A percentile compares a stretch with the other conserved stretches of the same genome.
These are phyloP conservation scores for Athene noctua DNA, from an alignment of 2,113 vertebrate species.

Conservation along the genomic window DNA sequence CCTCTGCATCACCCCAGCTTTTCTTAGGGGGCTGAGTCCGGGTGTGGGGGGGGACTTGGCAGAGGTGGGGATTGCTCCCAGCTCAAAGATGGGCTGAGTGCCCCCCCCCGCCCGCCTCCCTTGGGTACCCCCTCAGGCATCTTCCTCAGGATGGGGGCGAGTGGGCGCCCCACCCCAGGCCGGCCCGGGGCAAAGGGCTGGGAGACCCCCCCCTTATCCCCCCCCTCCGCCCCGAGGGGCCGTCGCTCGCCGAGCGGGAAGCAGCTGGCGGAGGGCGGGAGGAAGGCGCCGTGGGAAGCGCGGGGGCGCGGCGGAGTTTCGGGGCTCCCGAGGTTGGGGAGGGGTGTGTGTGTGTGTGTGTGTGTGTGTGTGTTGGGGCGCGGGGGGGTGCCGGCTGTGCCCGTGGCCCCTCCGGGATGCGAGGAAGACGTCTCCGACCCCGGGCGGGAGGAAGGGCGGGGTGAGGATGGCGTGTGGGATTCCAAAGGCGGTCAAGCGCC, in stretches of 20 bases:
- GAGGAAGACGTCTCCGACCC: background rate
- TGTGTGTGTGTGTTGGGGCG: no score
- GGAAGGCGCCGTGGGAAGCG: background rate
- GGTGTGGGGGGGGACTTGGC: background rate
- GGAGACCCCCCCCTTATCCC: background rate
- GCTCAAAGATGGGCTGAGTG: fast-evolving
- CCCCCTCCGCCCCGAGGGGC: background rate
- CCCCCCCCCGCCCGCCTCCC: fast-evolving
- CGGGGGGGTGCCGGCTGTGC: conserved; percentile 14
- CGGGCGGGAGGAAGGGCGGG: background rate
- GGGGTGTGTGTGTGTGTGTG: no score
- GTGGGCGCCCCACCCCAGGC: background rate
- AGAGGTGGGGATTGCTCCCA: background rate
- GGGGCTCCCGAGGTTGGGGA: background rate
- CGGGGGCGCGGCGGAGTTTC: background rate
- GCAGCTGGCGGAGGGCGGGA: background rate
- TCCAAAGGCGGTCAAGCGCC: conserved; percentile 1
- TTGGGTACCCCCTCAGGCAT: fast-evolving
- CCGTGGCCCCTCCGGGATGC: background rate
- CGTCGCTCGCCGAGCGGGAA: background rate
- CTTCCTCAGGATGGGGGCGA: background rate
- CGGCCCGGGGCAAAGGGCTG: background rate
- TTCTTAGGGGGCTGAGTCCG: fast-evolving
- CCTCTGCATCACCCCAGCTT: background rate
- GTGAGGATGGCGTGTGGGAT: background rate